These are phyloP conservation scores for Tetragonisca angustula DNA, from an alignment of 2,888 invertebrate genomes.

Conservation along the genomic window DNA sequence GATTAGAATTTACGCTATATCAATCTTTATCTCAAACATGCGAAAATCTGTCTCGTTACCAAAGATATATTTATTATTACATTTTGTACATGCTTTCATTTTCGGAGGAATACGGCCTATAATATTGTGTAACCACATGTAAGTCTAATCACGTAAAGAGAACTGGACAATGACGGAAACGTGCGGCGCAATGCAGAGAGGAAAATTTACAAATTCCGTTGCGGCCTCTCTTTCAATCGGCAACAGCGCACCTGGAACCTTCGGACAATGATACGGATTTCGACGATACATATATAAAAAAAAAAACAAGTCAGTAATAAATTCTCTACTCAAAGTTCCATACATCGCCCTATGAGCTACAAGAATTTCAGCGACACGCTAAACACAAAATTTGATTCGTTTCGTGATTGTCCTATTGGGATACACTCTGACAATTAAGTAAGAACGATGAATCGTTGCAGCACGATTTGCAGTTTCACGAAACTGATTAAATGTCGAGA, in stretches of 20 bases:
- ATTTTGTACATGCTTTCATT: slow-evolving; percentile 56
- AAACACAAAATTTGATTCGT: slow-evolving; percentile 15
- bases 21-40: slow-evolving; percentile 40
- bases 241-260: slow-evolving; percentile 25
- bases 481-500: slow-evolving; percentile 16
- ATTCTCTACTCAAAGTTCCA: slow-evolving; percentile 8
- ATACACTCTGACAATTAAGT: slow-evolving; percentile 39
- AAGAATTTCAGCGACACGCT: slow-evolving; percentile 7
- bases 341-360: not conserved
- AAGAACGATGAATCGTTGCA: slow-evolving; percentile 14
- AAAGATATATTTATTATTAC: slow-evolving; percentile 55
- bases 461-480: not conserved
- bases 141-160: slow-evolving; percentile 35
- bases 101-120: slow-evolving; percentile 36
- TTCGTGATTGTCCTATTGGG: slow-evolving; percentile 74
- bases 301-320: not conserved
- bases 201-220: slow-evolving; percentile 40
- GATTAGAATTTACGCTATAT: slow-evolving; percentile 38
- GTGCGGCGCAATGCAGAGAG: slow-evolving; percentile 19
- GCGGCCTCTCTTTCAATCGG: slow-evolving; percentile 16
- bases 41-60: slow-evolving; percentile 49
- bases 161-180: slow-evolving; percentile 42
- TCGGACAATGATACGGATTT: slow-evolving; percentile 12
- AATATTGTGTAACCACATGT: slow-evolving; percentile 21
- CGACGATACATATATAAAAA: slow-evolving; percentile 15